A percentile compares a stretch with the other conserved stretches of the same genome.
Evolutionary conservation across 2,888 invertebrate genomes (phyloP).

Genomic region (Cosmopolites sordidus): DNA sequence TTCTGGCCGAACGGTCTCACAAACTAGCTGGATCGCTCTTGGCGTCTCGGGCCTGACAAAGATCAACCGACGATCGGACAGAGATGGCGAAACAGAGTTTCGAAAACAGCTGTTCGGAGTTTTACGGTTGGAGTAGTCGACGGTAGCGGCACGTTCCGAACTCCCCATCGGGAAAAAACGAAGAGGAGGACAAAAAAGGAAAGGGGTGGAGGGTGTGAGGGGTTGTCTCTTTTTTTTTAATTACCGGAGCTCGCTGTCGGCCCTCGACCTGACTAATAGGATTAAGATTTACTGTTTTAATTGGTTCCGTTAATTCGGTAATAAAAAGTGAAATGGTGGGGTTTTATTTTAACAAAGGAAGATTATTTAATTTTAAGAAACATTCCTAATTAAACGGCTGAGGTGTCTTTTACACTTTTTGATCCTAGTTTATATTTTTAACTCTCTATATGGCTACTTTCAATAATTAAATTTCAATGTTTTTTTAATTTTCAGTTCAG

Average conservation of each 20-base stretch:
- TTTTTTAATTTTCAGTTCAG: too few species aligned
- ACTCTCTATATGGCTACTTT: too few species aligned
- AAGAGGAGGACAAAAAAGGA: neutral
- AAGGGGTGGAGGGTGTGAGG: neutral
- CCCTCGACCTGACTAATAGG: conserved; percentile 1
- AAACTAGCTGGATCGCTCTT: neutral
- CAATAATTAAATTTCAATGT: too few species aligned
- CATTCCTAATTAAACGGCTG: too few species aligned
- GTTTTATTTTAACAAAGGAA: neutral
- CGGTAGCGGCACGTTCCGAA: neutral
- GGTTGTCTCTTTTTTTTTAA: neutral
- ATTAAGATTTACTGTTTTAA: conserved; percentile 2
- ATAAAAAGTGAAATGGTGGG: neutral
- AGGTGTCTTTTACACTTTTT: too few species aligned
- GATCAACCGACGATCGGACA: neutral
- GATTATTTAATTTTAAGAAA: too few species aligned
- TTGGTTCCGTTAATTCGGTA: neutral
- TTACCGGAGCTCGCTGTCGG: neutral
- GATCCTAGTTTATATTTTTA: too few species aligned
- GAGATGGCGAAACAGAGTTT: neutral
- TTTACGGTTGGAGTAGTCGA: conserved; percentile 16
- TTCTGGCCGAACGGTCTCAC: neutral
- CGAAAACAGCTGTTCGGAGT: conserved; percentile 19
- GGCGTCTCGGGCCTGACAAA: neutral
- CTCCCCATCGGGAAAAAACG: neutral